Base-by-base conservation (phyloP, 2,888 invertebrate species). In the Ophion obscuratus region DNA sequence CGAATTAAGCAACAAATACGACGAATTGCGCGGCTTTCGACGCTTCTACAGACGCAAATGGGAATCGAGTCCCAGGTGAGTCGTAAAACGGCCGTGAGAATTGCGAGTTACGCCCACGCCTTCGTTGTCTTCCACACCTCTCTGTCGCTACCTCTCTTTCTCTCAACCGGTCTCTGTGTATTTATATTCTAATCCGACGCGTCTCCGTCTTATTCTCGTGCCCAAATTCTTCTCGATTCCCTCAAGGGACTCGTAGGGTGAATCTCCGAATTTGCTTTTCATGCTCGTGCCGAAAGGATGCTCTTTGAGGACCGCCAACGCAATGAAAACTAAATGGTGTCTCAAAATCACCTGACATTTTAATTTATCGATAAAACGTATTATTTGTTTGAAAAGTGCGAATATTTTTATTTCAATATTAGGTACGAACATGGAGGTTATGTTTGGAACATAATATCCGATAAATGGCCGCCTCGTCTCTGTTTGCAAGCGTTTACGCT, bases 1-100 rank as follows among this genome's bases (percentile, higher is more conserved):
- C 87, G 89, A 91, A 93, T 92, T 90, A 91, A 40, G 91, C 90
- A 91, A 91, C 89, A 92, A 92, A 91, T 85, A 87, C 89, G 90
- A 80, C 92, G 92, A 92, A 93, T 93, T 92, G 89, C 87, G 68
- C 76, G 85, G 89, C 87, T 87, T 81, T 82, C 78, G 85, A 24
- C 84, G 74, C 84, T 89, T 89, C 87, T 74, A 85, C 82, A 87
- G 80, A 86, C 84, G 85, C 84, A 85, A 90, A 89, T 83, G 77
- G 85, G 88, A 89, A 89, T 88, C 73, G 84, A 47, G 81, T 88
- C 89, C 87, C 90, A 66, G 77, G 88, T 87, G 88, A 86, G 88
- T 89, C 87, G 89, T 91, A 89, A 89, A 90, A 90, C 76, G 79
- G 6, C 82, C 27, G 14, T 70, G 64, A 71, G 84, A 90, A 88